Evolutionary conservation across 2,797 vertebrate genomes (phyloP), one percentile per base, ranked within the genome.

Genomic region (Malacoraja senta): DNA sequence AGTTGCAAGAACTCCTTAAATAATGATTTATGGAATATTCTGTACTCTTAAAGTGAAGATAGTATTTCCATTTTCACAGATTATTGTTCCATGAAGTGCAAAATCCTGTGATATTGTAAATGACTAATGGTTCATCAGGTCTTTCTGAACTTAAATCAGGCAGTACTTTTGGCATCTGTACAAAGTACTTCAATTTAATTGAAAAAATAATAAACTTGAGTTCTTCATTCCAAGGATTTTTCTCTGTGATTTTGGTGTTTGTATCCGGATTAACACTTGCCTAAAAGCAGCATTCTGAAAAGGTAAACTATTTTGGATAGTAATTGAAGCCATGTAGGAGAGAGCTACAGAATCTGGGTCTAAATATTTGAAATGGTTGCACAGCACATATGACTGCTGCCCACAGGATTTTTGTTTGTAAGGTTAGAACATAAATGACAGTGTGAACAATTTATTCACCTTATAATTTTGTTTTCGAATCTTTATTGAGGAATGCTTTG

Each of bases 11-110:
- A 38, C 58, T 58, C 81, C 86, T 91, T 71, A 44, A 72, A 76
- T 38, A 58, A 76, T 92, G 24, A 44, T 53, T 92, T 35, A 53
- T 58, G 71, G 90, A 92, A 76, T 92, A 92, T 76, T 92, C 71
- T 72, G 90, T 91, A 76, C 71, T n/a, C 38, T 86, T 86, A 21
- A 65, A 88, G 61, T 88, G 84, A 68, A 88, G 81, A 68, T 88
- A 68, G 19, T 15, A 68, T 65, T 88, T 88, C n/a, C 68, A 88
- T 65, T 68, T 68, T 68, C 63, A 58, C 44, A 86, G 84, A 21
- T 88, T 88, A 88, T 17, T 88, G 84, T 88, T 88, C 63, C 84
- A 88, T 88, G 63, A 68, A 35, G 63, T 88, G 29, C 61, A 88
- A 65, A 88, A 88, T 88, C 84, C 19, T 88, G 83, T 32, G 17